These are phyloP conservation scores for Heterohyrax brucei DNA, from an alignment of 2,797 vertebrate genomes.

Conservation along the genomic window DNA sequence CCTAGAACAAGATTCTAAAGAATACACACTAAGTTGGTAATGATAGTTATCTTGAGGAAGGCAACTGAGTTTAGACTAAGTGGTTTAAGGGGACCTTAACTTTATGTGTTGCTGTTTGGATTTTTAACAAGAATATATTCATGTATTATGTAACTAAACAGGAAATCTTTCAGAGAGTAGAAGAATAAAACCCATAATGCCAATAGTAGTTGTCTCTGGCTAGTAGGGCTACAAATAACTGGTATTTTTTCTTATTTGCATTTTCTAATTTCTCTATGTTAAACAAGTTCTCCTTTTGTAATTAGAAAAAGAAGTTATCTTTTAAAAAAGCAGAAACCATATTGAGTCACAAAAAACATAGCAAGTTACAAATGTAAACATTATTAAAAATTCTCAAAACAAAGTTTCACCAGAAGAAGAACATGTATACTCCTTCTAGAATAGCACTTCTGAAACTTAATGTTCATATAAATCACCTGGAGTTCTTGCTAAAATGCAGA, in stretches of 20 bases:
- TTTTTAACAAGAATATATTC: slow-evolving; percentile 51
- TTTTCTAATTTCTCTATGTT: slow-evolving; percentile 42
- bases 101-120: slow-evolving; percentile 41
- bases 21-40: not conserved
- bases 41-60: not conserved
- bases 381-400: slow-evolving; percentile 64
- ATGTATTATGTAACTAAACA: not conserved
- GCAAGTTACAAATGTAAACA: slow-evolving; percentile 34
- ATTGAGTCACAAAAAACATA: slow-evolving; percentile 4
- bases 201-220: slow-evolving; percentile 15
- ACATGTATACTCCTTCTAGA: not conserved
- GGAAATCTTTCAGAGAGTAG: slow-evolving; percentile 21
- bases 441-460: slow-evolving; percentile 24
- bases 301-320: slow-evolving; percentile 23
- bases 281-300: slow-evolving; percentile 65
- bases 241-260: slow-evolving; percentile 31
- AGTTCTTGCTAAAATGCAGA: not conserved
- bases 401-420: slow-evolving; percentile 34
- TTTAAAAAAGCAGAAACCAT: not conserved
- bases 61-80: not conserved
- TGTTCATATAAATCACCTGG: not conserved
- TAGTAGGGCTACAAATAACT: not conserved
- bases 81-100: not conserved
- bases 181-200: slow-evolving; percentile 37
- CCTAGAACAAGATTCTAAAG: not conserved